Percentiles rank a stretch among this genome's conserved stretches.
Evolutionary conservation across 2,888 invertebrate genomes (phyloP).

Genomic region (Apamea anceps): DNA sequence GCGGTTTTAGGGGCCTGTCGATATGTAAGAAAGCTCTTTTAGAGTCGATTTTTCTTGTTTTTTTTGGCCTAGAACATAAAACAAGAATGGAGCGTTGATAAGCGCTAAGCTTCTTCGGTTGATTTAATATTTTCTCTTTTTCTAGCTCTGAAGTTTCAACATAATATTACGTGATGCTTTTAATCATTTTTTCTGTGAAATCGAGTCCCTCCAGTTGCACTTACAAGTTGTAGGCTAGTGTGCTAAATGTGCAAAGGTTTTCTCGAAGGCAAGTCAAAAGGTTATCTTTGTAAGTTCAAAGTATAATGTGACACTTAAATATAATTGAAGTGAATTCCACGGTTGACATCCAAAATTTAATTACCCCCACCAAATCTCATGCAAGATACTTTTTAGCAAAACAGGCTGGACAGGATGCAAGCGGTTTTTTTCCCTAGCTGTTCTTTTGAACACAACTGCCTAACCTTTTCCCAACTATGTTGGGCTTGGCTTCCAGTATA

Average conservation of each 20-base stretch:
- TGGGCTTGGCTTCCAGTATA: too few relatives aligned
- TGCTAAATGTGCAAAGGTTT: not conserved
- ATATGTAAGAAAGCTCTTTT: constrained; percentile 19
- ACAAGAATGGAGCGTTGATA: not conserved
- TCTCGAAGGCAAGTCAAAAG: too few relatives aligned
- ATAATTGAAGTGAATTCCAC: not conserved
- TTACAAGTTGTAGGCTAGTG: not conserved
- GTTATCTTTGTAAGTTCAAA: not conserved
- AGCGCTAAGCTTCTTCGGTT: not conserved
- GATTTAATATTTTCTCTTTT: not conserved
- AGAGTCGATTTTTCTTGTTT: not conserved
- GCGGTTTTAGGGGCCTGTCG: constrained; percentile 67
- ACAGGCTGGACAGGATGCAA: not conserved
- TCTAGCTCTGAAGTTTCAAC: not conserved
- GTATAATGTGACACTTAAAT: not conserved
- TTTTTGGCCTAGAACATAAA: not conserved
- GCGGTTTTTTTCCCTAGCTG: not conserved
- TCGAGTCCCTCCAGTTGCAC: not conserved
- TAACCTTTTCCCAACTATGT: too few relatives aligned
- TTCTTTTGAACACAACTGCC: not conserved
- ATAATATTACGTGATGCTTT: not conserved
- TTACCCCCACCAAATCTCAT: not conserved
- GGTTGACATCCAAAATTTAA: not conserved
- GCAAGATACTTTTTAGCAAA: not conserved
- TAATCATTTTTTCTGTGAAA: not conserved